Percentiles rank a stretch among this genome's conserved stretches.
These are phyloP conservation scores for Mylabris phalerata DNA, from an alignment of 1,140 invertebrate species.

Conservation along the genomic window DNA sequence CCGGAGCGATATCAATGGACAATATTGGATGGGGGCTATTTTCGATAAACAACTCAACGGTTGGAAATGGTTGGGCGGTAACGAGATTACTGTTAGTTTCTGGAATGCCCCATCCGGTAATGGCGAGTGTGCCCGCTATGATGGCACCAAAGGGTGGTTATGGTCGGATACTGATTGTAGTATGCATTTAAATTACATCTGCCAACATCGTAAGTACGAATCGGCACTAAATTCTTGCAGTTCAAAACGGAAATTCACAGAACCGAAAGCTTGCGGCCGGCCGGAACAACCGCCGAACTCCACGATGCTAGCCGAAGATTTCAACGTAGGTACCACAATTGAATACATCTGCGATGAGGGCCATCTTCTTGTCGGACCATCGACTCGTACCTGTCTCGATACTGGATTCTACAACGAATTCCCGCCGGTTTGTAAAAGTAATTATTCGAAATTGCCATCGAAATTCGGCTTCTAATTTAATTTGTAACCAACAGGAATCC, in stretches of 20 bases:
- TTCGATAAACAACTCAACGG: conserved; percentile 71
- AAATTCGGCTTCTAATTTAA: conserved; percentile 1
- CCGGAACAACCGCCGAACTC: conserved; percentile 91
- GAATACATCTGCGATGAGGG: conserved; percentile 83
- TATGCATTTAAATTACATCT: conserved; percentile 81
- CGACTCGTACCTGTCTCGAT: conserved; percentile 74
- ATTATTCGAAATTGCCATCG: conserved; percentile 38
- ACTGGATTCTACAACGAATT: conserved; percentile 93
- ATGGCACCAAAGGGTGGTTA: conserved; percentile 88
- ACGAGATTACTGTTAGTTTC: conserved; percentile 84
- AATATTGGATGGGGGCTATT: conserved; percentile 92
- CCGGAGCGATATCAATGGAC: conserved; percentile 81
- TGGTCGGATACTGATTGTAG: conserved; percentile 92
- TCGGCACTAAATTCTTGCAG: not conserved
- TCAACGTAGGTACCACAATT: conserved; percentile 78
- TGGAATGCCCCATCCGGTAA: conserved; percentile 82
- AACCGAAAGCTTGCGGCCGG: conserved; percentile 81
- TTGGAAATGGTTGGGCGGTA: conserved; percentile 87
- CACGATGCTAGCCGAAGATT: conserved; percentile 67
- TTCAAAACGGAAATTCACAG: conserved; percentile 43
- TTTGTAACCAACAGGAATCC: conserved; percentile 57
- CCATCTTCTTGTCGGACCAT: conserved; percentile 78
- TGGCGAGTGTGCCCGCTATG: conserved; percentile 83
- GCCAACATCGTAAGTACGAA: conserved; percentile 81
- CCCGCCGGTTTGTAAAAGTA: conserved; percentile 88